phyloP scores from a whole-genome alignment of 2,888 invertebrate genomes.

The Urechis unicinctus region DNA sequence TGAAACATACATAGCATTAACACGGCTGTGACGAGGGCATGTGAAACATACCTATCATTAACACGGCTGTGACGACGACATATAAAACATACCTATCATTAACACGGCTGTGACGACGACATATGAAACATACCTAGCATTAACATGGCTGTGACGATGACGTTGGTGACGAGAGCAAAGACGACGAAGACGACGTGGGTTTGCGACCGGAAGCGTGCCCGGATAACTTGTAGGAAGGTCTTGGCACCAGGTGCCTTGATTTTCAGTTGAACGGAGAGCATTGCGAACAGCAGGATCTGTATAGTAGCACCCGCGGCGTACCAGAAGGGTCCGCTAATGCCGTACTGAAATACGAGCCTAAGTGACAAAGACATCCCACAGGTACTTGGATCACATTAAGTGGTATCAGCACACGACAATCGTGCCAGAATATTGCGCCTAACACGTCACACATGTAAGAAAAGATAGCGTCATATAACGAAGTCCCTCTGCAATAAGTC shows the following conservation, averaged over 20 bases:
- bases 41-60: too few species aligned
- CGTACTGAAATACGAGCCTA: slow-evolving; percentile 32
- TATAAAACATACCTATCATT: too few species aligned
- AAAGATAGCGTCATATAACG: too few species aligned
- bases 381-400: too few species aligned
- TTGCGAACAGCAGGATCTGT: slow-evolving; percentile 33
- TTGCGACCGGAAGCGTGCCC: slow-evolving; percentile 41
- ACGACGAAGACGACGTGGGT: slow-evolving; percentile 45
- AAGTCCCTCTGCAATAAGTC: neutral
- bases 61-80: neutral
- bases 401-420: too few species aligned
- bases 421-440: too few species aligned
- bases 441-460: too few species aligned
- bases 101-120: neutral
- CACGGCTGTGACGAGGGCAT: neutral
- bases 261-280: slow-evolving; percentile 46
- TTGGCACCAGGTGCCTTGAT: slow-evolving; percentile 49
- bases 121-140: slow-evolving; percentile 42
- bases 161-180: slow-evolving; percentile 47
- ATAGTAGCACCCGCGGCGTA: slow-evolving; percentile 48
- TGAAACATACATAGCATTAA: neutral
- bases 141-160: slow-evolving; percentile 48
- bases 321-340: slow-evolving; percentile 49
- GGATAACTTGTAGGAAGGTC: slow-evolving; percentile 48
- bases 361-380: neutral